Percentiles rank a stretch among this genome's conserved stretches.
These are phyloP conservation scores for Polypedilum vanderplanki DNA, from an alignment of 1,140 invertebrate species.

Conservation along the genomic window DNA sequence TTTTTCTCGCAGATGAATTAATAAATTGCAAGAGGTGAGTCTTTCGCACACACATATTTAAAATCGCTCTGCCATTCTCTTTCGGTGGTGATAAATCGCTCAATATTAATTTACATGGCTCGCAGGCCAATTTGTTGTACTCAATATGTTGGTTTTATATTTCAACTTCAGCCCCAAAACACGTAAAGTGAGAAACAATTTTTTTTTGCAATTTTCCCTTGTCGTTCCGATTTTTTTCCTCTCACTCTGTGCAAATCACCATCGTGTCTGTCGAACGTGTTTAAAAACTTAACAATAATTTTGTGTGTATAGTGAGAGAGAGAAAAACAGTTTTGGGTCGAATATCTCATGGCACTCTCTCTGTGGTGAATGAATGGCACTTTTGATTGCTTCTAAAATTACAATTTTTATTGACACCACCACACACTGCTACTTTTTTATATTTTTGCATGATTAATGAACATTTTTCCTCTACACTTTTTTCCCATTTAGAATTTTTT, in stretches of 20 bases:
- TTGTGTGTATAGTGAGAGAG: too few species aligned
- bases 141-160: slow-evolving; percentile 26
- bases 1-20: neutral
- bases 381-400: slow-evolving; percentile 19
- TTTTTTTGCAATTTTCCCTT: neutral
- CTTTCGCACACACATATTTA: neutral
- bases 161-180: neutral
- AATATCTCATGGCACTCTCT: neutral
- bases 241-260: neutral
- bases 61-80: neutral
- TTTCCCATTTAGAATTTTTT: too few species aligned
- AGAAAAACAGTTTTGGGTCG: neutral
- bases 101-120: slow-evolving; percentile 27
- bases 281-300: neutral
- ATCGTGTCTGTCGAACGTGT: slow-evolving; percentile 10
- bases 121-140: slow-evolving; percentile 21
- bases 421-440: neutral
- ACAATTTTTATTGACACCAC: slow-evolving; percentile 18
- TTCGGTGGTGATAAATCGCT: slow-evolving; percentile 8
- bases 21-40: neutral
- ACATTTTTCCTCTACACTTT: neutral
- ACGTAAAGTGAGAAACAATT: slow-evolving; percentile 11
- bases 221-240: too few species aligned
- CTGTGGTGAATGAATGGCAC: neutral
- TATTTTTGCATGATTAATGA: neutral